Base-by-base conservation (phyloP, 2,888 invertebrate species). In the Drosophila macrospina region DNA sequence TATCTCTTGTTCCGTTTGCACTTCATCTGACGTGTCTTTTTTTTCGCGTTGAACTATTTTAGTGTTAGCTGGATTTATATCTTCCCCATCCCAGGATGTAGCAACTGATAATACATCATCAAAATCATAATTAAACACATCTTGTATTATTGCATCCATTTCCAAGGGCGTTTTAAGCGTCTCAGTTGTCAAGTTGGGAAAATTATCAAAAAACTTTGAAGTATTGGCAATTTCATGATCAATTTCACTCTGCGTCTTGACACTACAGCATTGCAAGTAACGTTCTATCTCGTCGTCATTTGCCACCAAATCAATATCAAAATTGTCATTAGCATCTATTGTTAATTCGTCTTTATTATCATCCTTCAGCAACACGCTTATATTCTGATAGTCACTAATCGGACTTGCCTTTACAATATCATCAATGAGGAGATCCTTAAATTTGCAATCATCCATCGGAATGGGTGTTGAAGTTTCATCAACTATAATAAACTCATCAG, bases 81-180 rank as follows among this genome's bases (percentile, higher is more conserved):
- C 77, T 0, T 78, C 76, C 0, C 74, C 81, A 28, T 77, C 42
- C 70, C 81, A 83, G 1, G 84, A 80, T 16, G 81, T 64, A 0
- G 51, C 41, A 16, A 84, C 66, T 4, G 84, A 81, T 4, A 84
- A 28, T 0, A 42, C 47, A 55, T 84, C 83, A 7, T 61, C 67
- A 32, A 13, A 2, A 1, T 81, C 79, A 54, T 65, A 86, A 51
- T 67, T 51, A 0, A 74, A 36, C 10, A 10, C 57, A 30, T 52
- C 50, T 5, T 74, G 24, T 5, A 42, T 7, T 3, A 34, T 8
- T 1, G 24, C 15, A 4, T 66, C 64, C 5, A 54, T 1, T 1
- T 69, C 60, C 8, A 84, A 47, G 0, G 70, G 62, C 0, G 74
- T 61, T 26, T 67, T 65, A 2, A 26, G 3, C 15, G 5, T 30